These are phyloP conservation scores for Drosophila vallismaia DNA, from an alignment of 2,888 invertebrate species.

Conservation along the genomic window DNA sequence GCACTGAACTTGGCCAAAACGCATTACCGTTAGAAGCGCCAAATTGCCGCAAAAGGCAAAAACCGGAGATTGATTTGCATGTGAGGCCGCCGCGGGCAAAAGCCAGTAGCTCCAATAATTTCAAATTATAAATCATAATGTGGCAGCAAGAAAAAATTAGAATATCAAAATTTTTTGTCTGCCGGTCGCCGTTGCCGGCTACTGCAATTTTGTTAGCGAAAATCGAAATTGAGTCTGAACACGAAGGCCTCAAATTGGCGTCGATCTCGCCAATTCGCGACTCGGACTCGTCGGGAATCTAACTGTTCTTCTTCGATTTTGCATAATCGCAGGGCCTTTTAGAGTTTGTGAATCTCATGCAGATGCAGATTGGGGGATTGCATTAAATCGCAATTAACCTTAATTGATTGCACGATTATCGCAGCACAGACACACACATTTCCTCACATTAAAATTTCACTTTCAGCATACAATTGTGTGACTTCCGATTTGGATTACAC, in stretches of 20 bases:
- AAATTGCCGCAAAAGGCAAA: conserved; percentile 38
- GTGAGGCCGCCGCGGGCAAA: conserved; percentile 46
- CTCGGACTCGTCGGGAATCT: conserved; percentile 42
- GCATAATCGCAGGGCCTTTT: conserved; percentile 56
- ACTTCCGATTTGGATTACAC: conserved; percentile 65
- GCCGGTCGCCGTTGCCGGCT: conserved; percentile 45
- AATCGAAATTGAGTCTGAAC: conserved; percentile 55
- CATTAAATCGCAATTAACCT: conserved; percentile 74
- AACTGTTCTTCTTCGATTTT: conserved; percentile 63
- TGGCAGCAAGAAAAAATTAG: conserved; percentile 56
- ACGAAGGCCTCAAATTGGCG: conserved; percentile 60
- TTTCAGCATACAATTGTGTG: conserved; percentile 57
- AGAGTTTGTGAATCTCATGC: conserved; percentile 35
- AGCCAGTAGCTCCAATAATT: conserved; percentile 74
- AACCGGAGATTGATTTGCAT: conserved; percentile 61
- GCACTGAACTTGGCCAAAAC: conserved; percentile 44
- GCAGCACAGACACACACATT: conserved; percentile 11
- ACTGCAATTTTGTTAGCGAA: conserved; percentile 63
- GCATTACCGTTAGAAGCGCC: conserved; percentile 65
- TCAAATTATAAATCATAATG: conserved; percentile 76
- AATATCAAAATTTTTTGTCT: conserved; percentile 52
- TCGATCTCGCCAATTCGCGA: conserved; percentile 62
- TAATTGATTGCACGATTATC: conserved; percentile 77
- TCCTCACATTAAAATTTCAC: conserved; percentile 61
- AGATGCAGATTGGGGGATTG: conserved; percentile 49